A percentile compares a stretch with the other conserved stretches of the same genome.
phyloP scores from a whole-genome alignment of 2,113 vertebrate genomes.

The Crotalus viridis region DNA sequence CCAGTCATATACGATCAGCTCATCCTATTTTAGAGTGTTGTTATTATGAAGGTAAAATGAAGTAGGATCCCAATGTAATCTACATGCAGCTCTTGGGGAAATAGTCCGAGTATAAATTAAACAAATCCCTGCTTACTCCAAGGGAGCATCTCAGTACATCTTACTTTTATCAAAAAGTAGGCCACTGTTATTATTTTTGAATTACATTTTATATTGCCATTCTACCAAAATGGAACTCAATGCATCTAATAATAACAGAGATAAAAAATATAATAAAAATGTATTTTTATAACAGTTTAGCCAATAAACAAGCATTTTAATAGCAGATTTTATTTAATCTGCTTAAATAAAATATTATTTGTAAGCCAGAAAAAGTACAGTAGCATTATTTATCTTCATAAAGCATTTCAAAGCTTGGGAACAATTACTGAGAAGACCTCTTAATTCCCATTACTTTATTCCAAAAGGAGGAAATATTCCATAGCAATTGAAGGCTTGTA shows the following conservation, averaged over 20 bases:
- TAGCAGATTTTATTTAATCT: neutral
- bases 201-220: neutral
- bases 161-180: neutral
- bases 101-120: neutral
- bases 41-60: neutral
- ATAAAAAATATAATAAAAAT: neutral
- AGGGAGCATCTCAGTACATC: neutral
- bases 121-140: neutral
- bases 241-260: neutral
- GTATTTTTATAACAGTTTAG: neutral
- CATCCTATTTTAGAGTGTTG: neutral
- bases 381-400: neutral
- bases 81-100: neutral
- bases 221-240: neutral
- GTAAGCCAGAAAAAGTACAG: neutral
- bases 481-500: neutral
- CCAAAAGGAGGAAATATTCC: neutral
- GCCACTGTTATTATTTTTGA: neutral
- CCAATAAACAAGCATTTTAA: neutral
- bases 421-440: neutral
- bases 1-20: neutral
- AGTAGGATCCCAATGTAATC: neutral
- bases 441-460: neutral
- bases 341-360: neutral
- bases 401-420: neutral